Evolutionary conservation across 2,888 invertebrate genomes (phyloP), one percentile per base, ranked within the genome.

Genomic region (Polyploca ridens): DNA sequence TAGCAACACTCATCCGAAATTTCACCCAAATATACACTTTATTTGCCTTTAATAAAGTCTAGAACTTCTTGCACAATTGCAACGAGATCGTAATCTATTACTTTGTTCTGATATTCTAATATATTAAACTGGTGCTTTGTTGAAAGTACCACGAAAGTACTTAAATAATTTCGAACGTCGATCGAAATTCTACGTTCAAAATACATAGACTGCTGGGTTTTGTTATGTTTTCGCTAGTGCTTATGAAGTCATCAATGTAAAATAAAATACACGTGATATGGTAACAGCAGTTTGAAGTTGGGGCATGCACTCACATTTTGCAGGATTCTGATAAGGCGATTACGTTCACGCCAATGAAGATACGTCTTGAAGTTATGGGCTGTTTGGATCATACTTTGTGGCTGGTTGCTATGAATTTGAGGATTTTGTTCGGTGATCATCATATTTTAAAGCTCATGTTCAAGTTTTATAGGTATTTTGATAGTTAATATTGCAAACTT

Each of bases 281-380:
- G 6, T 41, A 11, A 14, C 13, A 16, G 6, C 14, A 14, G 35
- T 60, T 38, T 27, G 10, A 46, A 33, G 16, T 10, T 19, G 5
- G 10, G 41, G 13, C 10, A 41, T 11, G 11, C 13, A 27, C 41
- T 71, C 71, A 63, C 67, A 71, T 71, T 69, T 73, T 14, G 71
- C 68, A 63, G 63, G 62, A 66, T 75, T 70, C 69, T 61, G 61
- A 49, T 69, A 75, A 73, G 66, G 57, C 68, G 73, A 71, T 75
- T 75, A 72, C 63, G 61, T 61, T 41, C 61, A 61, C 41, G 60
- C 41, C 61, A 61, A 61, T 61, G 61, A 61, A 61, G 61, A 61
- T 61, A 61, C 61, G 19, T 16, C 41, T 27, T 13, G 19, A 61
- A 61, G 44, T 61, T 61, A 61, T 61, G 61, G 61, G 41, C 61